phyloP scores from a whole-genome alignment of 2,888 invertebrate species.

The Chesias legatella region DNA sequence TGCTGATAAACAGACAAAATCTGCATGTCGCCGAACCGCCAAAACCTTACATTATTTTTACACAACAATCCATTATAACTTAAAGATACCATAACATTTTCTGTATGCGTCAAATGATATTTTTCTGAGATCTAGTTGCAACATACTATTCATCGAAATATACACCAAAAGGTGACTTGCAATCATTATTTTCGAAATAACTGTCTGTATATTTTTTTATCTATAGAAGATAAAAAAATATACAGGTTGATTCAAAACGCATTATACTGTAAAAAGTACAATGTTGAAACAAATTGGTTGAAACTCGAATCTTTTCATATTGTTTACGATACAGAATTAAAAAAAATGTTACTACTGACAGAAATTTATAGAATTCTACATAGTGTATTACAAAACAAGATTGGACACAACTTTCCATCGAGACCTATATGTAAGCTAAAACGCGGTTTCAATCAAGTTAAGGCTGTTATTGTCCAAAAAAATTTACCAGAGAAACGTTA shows the following conservation, averaged over 20 bases:
- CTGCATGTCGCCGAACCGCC: conserved; percentile 18
- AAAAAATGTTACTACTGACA: conserved; percentile 2
- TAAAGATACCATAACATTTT: conserved; percentile 22
- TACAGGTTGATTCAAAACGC: conserved; percentile 17
- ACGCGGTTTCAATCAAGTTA: no score
- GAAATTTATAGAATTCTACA: no score
- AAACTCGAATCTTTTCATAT: not conserved
- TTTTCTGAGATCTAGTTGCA: conserved; percentile 24
- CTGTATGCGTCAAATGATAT: conserved; percentile 11
- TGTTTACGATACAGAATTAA: not conserved
- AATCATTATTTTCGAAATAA: no score
- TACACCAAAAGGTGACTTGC: no score
- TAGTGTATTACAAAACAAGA: no score
- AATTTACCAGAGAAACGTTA: no score
- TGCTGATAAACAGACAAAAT: no score
- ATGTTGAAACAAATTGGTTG: conserved; percentile 19
- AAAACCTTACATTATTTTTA: conserved; percentile 68
- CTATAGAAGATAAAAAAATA: not conserved
- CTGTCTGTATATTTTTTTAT: no score
- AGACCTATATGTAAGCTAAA: no score
- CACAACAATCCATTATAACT: conserved; percentile 38
- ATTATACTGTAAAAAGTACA: conserved; percentile 30
- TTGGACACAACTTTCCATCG: no score
- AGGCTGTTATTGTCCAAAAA: no score
- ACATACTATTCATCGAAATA: conserved; percentile 12